Percentiles rank a stretch among this genome's conserved stretches.
phyloP scores from a whole-genome alignment of 2,797 vertebrate genomes.

The Adelosebastes latens region DNA sequence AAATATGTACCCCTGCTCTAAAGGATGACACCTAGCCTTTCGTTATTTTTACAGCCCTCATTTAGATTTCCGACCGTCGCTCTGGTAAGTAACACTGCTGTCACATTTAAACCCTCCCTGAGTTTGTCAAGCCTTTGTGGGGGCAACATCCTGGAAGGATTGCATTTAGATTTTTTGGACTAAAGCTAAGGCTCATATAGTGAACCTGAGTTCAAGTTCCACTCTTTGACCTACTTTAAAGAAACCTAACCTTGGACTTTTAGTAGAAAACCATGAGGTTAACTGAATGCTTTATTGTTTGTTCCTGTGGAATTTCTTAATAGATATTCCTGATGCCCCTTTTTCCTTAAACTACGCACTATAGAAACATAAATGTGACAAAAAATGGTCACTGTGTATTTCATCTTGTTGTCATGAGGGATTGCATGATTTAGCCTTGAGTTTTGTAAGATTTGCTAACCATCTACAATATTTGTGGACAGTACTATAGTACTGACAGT shows the following conservation, averaged over 20 bases:
- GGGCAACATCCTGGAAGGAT: conserved; percentile 26
- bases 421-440: background rate
- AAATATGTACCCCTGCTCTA: conserved; percentile 44
- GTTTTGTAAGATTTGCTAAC: conserved; percentile 15
- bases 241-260: conserved; percentile 32
- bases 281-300: conserved; percentile 46
- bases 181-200: conserved; percentile 21
- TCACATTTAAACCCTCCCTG: conserved; percentile 23
- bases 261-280: conserved; percentile 25
- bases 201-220: conserved; percentile 36
- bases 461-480: conserved; percentile 1
- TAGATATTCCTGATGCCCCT: conserved; percentile 19
- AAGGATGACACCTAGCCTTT: conserved; percentile 52
- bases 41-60: conserved; percentile 52
- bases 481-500: background rate
- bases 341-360: background rate
- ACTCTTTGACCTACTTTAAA: conserved; percentile 47
- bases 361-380: background rate
- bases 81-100: conserved; percentile 51
- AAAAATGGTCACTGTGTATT: background rate
- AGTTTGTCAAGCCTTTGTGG: conserved; percentile 32
- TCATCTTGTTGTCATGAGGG: conserved; percentile 3
- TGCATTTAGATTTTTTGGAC: conserved; percentile 44
- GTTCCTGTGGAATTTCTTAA: conserved; percentile 12
- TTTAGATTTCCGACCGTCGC: conserved; percentile 37